Conservation (phyloP, 2,113 vertebrate genomes). For the Hyla sarda region DNA sequence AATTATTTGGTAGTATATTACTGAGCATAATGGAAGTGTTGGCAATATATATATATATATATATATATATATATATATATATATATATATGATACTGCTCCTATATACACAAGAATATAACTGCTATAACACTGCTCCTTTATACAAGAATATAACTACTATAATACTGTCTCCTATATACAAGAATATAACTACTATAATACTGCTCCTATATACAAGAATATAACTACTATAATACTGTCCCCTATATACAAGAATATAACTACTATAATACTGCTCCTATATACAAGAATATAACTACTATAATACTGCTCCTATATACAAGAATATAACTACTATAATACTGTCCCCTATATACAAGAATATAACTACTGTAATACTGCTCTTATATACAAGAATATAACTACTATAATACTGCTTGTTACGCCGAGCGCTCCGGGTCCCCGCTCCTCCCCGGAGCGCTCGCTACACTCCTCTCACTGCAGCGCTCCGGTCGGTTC, state of each 20-base stretch:
- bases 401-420: slow-evolving; percentile 8
- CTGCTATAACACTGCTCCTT: neutral
- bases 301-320: slow-evolving; percentile 3
- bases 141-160: neutral
- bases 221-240: slow-evolving; percentile 18
- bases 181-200: neutral
- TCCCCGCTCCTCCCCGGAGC: too few relatives aligned
- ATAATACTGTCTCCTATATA: neutral
- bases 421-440: too few relatives aligned
- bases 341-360: neutral
- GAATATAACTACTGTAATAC: slow-evolving; percentile 16
- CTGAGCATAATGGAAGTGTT: too few relatives aligned
- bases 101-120: neutral
- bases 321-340: slow-evolving; percentile 23
- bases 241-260: neutral
- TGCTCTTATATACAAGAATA: neutral
- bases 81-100: too few relatives aligned
- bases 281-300: neutral
- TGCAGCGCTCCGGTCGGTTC: too few relatives aligned
- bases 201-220: neutral
- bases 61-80: too few relatives aligned
- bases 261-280: slow-evolving; percentile 20
- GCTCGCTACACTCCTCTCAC: too few relatives aligned
- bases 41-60: too few relatives aligned
- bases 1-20: too few relatives aligned